Percentiles rank a stretch among this genome's conserved stretches.
Conservation (phyloP, 2,888 invertebrate genomes). For the Cheilosia impressa region DNA sequence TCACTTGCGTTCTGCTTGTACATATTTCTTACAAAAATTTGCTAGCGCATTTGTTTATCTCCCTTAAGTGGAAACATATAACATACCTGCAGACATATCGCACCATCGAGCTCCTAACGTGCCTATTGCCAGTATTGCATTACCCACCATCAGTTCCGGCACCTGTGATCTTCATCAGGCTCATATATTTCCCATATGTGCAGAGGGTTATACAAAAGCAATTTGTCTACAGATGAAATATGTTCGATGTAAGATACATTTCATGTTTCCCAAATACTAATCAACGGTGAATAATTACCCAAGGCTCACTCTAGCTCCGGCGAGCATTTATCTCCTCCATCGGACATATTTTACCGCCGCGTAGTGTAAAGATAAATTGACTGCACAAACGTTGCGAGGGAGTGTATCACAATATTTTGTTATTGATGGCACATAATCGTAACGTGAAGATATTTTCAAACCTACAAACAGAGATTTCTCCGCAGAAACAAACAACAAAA, state of each 20-base stretch:
- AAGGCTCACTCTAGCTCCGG: conserved; percentile 10
- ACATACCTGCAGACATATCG: no score
- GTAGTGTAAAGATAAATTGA: conserved; percentile 16
- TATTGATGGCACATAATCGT: conserved; percentile 22
- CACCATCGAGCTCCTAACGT: background rate
- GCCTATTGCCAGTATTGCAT: background rate
- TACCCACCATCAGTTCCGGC: conserved; percentile 23
- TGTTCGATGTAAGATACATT: background rate
- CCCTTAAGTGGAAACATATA: no score
- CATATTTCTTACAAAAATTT: no score
- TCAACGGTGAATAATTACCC: conserved; percentile 37
- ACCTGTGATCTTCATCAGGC: conserved; percentile 37
- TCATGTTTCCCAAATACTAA: conserved; percentile 22
- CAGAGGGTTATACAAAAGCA: conserved; percentile 28
- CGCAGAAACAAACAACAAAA: background rate
- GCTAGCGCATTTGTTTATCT: no score
- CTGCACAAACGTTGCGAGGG: conserved; percentile 11
- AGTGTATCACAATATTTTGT: background rate
- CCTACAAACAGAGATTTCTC: conserved; percentile 33
- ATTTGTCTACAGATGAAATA: conserved; percentile 35
- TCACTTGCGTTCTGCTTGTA: no score
- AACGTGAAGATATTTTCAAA: conserved; percentile 5
- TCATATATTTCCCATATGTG: conserved; percentile 17
- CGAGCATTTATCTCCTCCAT: conserved; percentile 34
- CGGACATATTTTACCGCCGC: conserved; percentile 8